Evolutionary conservation across 1,140 invertebrate genomes (phyloP), one percentile per base, ranked within the genome.

Genomic region (Eciton burchellii): DNA sequence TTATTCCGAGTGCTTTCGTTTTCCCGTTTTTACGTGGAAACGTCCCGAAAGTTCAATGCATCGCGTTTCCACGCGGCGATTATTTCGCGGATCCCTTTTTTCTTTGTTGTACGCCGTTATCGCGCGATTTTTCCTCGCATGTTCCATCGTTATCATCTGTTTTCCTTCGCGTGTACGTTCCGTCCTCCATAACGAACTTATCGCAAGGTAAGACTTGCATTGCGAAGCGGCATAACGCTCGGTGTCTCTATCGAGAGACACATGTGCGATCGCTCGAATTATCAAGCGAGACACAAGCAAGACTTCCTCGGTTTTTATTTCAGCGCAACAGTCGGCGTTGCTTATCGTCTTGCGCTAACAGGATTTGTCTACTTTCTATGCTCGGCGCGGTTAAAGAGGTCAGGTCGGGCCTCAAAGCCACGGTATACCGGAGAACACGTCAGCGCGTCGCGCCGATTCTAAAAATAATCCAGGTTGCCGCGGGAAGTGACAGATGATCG

Each of bases 301-400:
- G 21, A 79, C 63, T 29, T 77, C 47, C 8, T 47, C 3, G 16
- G 12, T 21, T 76, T 26, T 65, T 41, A 16, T 54, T 77, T 26
- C 35, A 4, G 21, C 24, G 65, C 29, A 29, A 49, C 35, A 49
- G 43, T 29, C 52, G 72, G 35, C 57, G 35, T 35, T 68, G 9
- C 63, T 79, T 79, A 79, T 79, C 74, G 49, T 63, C 43, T 45
- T 56, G 49, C 24, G 8, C 63, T 68, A 79, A 79, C 41, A 79
- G 74, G 41, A 68, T 52, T 70, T 35, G 24, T 79, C 63, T 68
- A 79, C 63, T 70, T 79, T 79, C 63, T 79, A 70, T 56, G 74
- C 63, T 56, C 49, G 49, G 12, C 49, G 49, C 26, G 47, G 21
- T 49, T 68, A 79, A 70, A 70, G 49, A 70, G 74, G 74, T 79